Evolutionary conservation across 2,888 invertebrate genomes (phyloP).

Genomic region (Coelopa pilipes): DNA sequence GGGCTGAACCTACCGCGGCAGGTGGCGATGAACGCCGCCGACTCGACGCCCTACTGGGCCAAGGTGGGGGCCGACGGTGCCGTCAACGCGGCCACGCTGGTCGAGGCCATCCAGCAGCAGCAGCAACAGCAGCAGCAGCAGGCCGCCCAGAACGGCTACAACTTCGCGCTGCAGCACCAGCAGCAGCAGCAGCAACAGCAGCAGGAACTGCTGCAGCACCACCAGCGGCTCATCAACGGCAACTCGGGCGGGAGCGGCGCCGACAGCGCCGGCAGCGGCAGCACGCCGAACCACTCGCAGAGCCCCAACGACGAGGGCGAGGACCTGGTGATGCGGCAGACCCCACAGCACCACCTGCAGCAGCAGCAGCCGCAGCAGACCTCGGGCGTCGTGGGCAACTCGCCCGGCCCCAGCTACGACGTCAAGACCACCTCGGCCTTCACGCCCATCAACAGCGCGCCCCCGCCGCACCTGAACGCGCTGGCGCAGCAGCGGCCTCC

Average conservation of each 20-base stretch:
- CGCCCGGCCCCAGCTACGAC: conserved; percentile 57
- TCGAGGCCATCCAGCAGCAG: conserved; percentile 71
- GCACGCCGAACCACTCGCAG: conserved; percentile 63
- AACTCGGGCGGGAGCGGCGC: conserved; percentile 58
- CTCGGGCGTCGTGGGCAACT: conserved; percentile 48
- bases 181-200: conserved; percentile 75
- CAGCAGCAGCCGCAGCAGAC: conserved; percentile 57
- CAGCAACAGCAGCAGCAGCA: conserved; percentile 70
- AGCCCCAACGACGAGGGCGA: conserved; percentile 65
- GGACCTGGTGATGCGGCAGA: conserved; percentile 65
- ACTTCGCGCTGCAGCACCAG: conserved; percentile 73
- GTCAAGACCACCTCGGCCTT: conserved; percentile 82
- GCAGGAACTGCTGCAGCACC: conserved; percentile 62
- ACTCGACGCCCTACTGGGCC: conserved; percentile 76
- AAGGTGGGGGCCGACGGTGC: conserved; percentile 83
- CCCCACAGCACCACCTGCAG: conserved; percentile 60
- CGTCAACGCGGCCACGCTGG: conserved; percentile 69
- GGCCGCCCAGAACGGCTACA: conserved; percentile 68
- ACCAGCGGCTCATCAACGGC: conserved; percentile 73
- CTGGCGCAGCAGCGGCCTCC: conserved; percentile 58
- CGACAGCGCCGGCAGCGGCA: conserved; percentile 53
- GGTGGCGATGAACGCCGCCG: conserved; percentile 63
- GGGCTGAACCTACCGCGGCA: conserved; percentile 63
- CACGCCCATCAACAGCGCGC: conserved; percentile 88
- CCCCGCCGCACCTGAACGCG: conserved; percentile 79